Evolutionary conservation across 2,113 vertebrate species (phyloP).

Genomic region (Epinephelus lanceolatus): DNA sequence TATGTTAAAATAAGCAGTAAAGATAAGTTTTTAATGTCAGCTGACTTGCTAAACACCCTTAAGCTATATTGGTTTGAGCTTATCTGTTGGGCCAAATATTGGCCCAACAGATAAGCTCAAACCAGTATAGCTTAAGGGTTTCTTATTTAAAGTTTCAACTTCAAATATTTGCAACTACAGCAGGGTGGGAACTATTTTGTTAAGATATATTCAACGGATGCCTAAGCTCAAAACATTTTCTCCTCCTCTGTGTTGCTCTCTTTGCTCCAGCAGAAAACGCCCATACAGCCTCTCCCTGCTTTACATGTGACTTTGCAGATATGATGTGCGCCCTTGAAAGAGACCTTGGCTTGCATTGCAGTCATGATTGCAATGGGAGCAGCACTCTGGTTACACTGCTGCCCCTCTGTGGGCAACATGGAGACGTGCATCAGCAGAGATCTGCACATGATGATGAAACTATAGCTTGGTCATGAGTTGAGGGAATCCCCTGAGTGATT

Average conservation of each 20-base stretch:
- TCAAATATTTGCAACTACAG: slow-evolving; percentile 18
- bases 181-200: neutral
- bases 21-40: neutral
- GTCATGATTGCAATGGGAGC: slow-evolving; percentile 53
- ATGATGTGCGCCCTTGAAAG: slow-evolving; percentile 82
- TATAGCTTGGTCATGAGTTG: neutral
- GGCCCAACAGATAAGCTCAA: neutral
- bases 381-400: slow-evolving; percentile 42
- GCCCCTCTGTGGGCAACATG: slow-evolving; percentile 55
- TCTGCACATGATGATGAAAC: neutral
- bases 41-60: neutral
- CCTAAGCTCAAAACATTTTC: slow-evolving; percentile 2
- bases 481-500: slow-evolving; percentile 29
- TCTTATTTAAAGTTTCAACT: slow-evolving; percentile 21
- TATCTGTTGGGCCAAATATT: neutral
- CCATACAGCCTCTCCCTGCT: slow-evolving; percentile 56
- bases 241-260: neutral
- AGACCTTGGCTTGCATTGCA: slow-evolving; percentile 80
- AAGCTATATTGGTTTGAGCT: neutral
- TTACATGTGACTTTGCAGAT: slow-evolving; percentile 84
- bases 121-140: neutral
- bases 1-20: neutral
- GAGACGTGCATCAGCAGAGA: slow-evolving; percentile 40
- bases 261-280: slow-evolving; percentile 50
- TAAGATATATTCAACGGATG: neutral